Evolutionary conservation across 1,140 invertebrate species (phyloP).

Genomic region (Planococcus citri): DNA sequence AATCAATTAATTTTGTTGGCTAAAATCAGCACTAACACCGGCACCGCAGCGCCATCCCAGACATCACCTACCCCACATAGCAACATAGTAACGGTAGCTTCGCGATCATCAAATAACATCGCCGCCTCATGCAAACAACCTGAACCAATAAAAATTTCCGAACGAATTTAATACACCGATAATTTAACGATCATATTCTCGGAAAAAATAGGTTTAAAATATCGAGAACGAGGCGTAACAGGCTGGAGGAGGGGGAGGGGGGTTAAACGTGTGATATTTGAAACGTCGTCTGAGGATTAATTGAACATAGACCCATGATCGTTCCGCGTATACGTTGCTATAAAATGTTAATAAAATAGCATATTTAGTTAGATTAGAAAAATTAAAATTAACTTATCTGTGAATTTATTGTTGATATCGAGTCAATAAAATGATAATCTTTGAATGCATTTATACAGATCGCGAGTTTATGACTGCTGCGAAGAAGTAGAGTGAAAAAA

Average conservation of each 20-base stretch:
- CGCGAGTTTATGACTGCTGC: neutral
- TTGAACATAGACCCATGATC: neutral
- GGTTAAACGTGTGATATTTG: neutral
- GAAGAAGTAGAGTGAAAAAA: no score
- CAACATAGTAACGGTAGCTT: no score
- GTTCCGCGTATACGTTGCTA: neutral
- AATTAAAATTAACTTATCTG: slow-evolving; percentile 17
- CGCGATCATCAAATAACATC: no score
- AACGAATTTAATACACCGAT: neutral
- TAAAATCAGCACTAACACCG: no score
- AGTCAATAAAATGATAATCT: neutral
- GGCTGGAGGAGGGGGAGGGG: no score
- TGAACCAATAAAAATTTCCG: neutral
- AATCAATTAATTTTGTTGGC: no score
- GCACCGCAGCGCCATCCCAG: no score
- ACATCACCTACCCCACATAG: no score
- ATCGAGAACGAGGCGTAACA: neutral
- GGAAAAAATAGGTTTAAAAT: neutral
- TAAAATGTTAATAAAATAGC: slow-evolving; percentile 16
- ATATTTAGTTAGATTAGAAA: slow-evolving; percentile 13
- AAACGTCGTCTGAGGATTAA: neutral
- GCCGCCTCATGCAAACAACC: neutral
- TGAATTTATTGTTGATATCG: slow-evolving; percentile 18
- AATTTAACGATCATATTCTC: neutral
- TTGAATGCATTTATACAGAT: neutral